Conservation (phyloP, 2,888 invertebrate species). For the Eupithecia centaureata region DNA sequence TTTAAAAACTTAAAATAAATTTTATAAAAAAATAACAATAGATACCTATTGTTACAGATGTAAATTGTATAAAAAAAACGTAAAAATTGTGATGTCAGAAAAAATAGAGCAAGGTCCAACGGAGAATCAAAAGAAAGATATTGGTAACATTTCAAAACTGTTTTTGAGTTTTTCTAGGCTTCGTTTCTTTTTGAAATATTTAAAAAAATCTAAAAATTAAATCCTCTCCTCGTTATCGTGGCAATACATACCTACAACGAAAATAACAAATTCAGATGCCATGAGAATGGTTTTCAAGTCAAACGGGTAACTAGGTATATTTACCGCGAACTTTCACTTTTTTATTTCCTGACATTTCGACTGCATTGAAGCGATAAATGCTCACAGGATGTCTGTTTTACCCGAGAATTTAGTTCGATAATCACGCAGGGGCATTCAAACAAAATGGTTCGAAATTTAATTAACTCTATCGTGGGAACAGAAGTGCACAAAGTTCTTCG, state of each 20-base stretch:
- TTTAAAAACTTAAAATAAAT: no score
- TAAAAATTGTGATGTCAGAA: no score
- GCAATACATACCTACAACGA: background rate
- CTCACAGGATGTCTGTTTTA: background rate
- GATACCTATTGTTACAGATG: no score
- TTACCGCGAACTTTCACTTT: constrained; percentile 3
- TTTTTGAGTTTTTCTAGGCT: no score
- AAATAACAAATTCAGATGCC: background rate
- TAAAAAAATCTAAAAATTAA: no score
- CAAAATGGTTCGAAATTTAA: background rate
- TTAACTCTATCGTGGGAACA: constrained; percentile 4
- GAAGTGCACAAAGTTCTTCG: constrained; percentile 1
- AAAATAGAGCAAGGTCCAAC: no score
- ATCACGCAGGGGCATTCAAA: background rate
- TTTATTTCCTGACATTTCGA: background rate
- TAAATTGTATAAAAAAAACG: no score
- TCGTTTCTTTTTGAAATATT: no score
- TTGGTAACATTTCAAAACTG: no score
- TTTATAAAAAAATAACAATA: no score
- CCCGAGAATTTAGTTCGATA: background rate
- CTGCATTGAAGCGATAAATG: background rate
- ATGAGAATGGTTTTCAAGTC: background rate
- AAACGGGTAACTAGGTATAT: background rate
- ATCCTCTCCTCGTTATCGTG: background rate
- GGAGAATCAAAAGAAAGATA: no score